These are phyloP conservation scores for Phymastichus coffea DNA, from an alignment of 1,140 invertebrate species.

Conservation along the genomic window DNA sequence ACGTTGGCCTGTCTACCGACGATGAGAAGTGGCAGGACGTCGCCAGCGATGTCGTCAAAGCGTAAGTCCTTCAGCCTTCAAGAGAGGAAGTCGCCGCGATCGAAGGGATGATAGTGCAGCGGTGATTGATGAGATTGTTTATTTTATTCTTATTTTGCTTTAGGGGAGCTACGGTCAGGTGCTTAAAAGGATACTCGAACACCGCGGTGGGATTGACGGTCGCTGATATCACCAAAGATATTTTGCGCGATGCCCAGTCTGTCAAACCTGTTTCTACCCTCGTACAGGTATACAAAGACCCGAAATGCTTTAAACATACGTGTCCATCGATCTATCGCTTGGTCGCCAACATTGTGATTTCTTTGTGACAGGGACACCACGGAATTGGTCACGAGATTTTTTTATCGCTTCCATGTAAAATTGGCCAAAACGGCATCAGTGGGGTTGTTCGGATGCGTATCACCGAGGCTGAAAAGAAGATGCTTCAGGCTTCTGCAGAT, in stretches of 20 bases:
- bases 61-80: conserved; percentile 43
- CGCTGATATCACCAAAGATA: conserved; percentile 54
- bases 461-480: conserved; percentile 55
- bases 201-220: conserved; percentile 59
- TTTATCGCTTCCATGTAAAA: conserved; percentile 60
- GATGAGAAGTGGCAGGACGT: conserved; percentile 60
- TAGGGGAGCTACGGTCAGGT: conserved; percentile 58
- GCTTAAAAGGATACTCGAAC: conserved; percentile 60
- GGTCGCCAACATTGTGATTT: neutral
- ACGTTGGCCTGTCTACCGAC: conserved; percentile 58
- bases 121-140: no score
- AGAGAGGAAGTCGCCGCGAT: no score
- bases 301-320: no score
- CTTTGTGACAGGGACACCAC: conserved; percentile 56
- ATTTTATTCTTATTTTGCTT: no score
- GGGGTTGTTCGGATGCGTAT: conserved; percentile 60
- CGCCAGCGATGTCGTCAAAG: conserved; percentile 57
- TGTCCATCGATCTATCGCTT: neutral
- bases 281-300: conserved; percentile 51
- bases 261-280: conserved; percentile 61
- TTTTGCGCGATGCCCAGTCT: conserved; percentile 57
- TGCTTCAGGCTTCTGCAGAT: conserved; percentile 55
- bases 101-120: no score
- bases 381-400: conserved; percentile 62
- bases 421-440: conserved; percentile 61